Conservation (phyloP, 2,888 invertebrate genomes). For the Epistrophella euchroma region DNA sequence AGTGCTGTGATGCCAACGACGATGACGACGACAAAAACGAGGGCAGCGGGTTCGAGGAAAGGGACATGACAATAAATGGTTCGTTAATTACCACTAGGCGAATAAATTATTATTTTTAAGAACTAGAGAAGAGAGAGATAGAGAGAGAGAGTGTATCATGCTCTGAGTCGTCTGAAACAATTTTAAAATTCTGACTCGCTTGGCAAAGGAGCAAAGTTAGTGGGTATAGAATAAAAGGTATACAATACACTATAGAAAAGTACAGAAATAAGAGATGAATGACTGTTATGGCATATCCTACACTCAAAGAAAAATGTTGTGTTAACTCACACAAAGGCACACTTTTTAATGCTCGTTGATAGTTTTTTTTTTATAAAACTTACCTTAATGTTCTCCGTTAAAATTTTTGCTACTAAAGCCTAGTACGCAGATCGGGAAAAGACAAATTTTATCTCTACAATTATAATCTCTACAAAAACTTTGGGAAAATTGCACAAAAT, state of each 20-base stretch:
- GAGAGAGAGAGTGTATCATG: constrained; percentile 45
- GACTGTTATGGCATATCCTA: constrained; percentile 71
- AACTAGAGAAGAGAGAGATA: background rate
- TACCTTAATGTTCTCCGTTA: no score
- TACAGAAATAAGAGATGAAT: constrained; percentile 74
- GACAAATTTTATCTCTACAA: no score
- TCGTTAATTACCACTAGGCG: constrained; percentile 75
- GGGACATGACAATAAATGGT: constrained; percentile 74
- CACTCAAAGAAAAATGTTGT: background rate
- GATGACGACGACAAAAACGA: background rate
- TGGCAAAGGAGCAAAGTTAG: constrained; percentile 26
- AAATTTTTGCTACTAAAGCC: no score
- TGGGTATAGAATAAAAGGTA: constrained; percentile 23
- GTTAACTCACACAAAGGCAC: no score
- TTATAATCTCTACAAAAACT: no score
- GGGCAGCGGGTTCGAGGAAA: constrained; percentile 12
- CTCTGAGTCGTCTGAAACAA: constrained; percentile 52
- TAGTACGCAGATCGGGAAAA: no score
- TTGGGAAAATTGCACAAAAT: no score
- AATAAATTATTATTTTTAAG: constrained; percentile 73
- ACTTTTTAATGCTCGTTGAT: no score
- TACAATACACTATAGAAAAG: constrained; percentile 46
- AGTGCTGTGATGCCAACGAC: background rate
- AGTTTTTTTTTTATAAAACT: no score
- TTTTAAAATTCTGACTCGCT: constrained; percentile 55